Percentiles rank a stretch among this genome's conserved stretches.
Evolutionary conservation across 2,888 invertebrate species (phyloP).

Genomic region (Odontocolon sp.): DNA sequence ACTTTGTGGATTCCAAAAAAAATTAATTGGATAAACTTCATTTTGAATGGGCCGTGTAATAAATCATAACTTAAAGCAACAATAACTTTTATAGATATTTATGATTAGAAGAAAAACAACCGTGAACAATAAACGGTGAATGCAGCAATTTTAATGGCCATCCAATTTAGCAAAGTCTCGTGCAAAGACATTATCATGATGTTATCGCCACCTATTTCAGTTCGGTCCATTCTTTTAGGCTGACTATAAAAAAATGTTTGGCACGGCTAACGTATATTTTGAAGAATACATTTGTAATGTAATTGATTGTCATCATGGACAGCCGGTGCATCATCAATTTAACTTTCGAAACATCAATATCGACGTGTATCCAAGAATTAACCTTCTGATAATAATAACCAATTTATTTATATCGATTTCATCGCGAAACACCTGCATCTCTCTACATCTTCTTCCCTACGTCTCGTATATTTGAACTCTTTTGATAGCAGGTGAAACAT

Average conservation of each 20-base stretch:
- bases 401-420: slow-evolving; percentile 30
- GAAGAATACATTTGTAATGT: slow-evolving; percentile 22
- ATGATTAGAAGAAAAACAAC: slow-evolving; percentile 21
- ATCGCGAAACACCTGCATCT: slow-evolving; percentile 18
- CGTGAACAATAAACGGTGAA: slow-evolving; percentile 46
- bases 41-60: slow-evolving; percentile 21
- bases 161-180: slow-evolving; percentile 45
- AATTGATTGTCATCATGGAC: slow-evolving; percentile 38
- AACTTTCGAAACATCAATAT: slow-evolving; percentile 13
- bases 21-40: slow-evolving; percentile 16
- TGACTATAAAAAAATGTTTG: background rate
- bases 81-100: slow-evolving; percentile 37
- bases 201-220: slow-evolving; percentile 32
- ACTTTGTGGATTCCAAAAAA: background rate
- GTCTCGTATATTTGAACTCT: background rate
- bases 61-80: slow-evolving; percentile 42
- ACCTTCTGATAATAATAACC: slow-evolving; percentile 19
- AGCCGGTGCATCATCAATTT: slow-evolving; percentile 26
- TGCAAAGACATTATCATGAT: slow-evolving; percentile 17
- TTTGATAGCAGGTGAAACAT: slow-evolving; percentile 28
- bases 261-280: background rate
- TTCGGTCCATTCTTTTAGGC: slow-evolving; percentile 19
- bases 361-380: slow-evolving; percentile 30
- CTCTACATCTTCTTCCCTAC: background rate
- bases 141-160: slow-evolving; percentile 29